Evolutionary conservation across 64 coral and sea anemone genomes (phyloP), one percentile per base, ranked within the genome.

Genomic region (Pocillopora verrucosa): DNA sequence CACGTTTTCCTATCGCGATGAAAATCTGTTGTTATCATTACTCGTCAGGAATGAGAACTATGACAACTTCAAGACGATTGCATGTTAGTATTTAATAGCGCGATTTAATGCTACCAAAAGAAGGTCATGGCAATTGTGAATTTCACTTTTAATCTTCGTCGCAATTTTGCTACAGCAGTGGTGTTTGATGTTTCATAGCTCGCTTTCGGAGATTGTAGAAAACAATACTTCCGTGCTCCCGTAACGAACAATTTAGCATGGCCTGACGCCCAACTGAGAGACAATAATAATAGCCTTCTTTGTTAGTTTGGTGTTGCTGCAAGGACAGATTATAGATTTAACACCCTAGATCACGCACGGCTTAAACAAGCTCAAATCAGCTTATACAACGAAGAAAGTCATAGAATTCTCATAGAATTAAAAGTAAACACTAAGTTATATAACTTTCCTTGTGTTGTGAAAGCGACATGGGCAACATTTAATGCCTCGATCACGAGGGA

Each of bases 1-100:
- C 82, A 85, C 82, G 82, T 85, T 85, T 68, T 70, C 41, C 30
- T 20, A 36, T 35, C 12, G 82, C 64, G 82, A 72, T 83, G 80
- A 83, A 83, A 83, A 58, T 22, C 41, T 2, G 13, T 67, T 85
- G 82, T 85, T 85, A 70, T 70, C 82, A 11, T 72, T 85, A 11
- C 19, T 72, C 17, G 64, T 45, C 13, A 12, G 82, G 82, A 56
- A 85, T 85, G 82, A 19, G 63, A 72, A 72, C 25, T 24, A 85
- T 85, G 82, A 72, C 38, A 41, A 22, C 65, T n/a, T 22, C 19
- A 69, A 69, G 65, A 69, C 22, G 24, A 4, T 30, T 24, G n/a
- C 67, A 70, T n/a, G 67, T 70, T 11, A 70, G n/a, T 70, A 11
- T n/a, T 70, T 11, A n/a, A 20, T 24, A 70, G 7, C 19, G 22